A percentile compares a stretch with the other conserved stretches of the same genome.
Evolutionary conservation across 2,797 vertebrate species (phyloP).

Genomic region (Propithecus deckenii): DNA sequence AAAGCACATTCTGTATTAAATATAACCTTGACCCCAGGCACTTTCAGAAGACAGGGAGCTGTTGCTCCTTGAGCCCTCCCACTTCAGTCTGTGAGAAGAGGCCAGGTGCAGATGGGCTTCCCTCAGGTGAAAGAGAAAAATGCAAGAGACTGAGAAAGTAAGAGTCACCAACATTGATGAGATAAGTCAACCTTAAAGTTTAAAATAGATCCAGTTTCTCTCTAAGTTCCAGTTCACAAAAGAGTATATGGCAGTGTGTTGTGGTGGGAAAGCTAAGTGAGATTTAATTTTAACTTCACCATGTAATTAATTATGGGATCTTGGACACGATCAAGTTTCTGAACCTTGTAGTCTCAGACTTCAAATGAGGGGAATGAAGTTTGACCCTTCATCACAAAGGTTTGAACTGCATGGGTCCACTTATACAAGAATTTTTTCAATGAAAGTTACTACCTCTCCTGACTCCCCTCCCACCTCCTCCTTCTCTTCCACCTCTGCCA

Average conservation of each 20-base stretch:
- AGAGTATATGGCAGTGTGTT: not conserved
- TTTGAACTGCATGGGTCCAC: not conserved
- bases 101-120: not conserved
- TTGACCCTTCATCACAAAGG: not conserved
- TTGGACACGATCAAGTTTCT: not conserved
- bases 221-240: not conserved
- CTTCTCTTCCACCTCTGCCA: not conserved
- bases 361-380: not conserved
- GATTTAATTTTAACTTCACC: not conserved
- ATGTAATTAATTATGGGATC: not conserved
- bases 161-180: rapidly evolving
- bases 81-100: not conserved
- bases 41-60: not conserved
- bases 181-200: not conserved
- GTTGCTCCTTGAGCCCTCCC: not conserved
- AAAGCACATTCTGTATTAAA: not conserved
- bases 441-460: not conserved
- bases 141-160: not conserved
- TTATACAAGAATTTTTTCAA: not conserved
- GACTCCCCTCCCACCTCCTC: not conserved
- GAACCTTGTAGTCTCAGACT: not conserved
- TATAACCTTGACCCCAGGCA: not conserved
- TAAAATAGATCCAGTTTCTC: slow-evolving; percentile 1
- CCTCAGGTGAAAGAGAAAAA: not conserved
- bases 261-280: not conserved